Conservation (phyloP, 1,140 invertebrate species). For the Subanguina moxae region DNA sequence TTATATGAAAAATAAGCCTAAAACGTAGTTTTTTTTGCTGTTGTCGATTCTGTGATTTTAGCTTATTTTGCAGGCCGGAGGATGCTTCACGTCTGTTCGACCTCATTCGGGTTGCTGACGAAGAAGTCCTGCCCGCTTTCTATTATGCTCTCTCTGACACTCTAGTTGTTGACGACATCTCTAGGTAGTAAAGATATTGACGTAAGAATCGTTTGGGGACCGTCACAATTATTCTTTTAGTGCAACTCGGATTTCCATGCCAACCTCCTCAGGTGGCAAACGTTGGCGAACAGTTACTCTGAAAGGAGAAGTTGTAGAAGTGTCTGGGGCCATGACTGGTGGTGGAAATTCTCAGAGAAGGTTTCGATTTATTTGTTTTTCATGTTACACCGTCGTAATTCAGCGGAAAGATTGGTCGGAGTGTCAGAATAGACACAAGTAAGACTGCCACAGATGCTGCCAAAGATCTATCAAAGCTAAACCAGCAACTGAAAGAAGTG, state of each 20-base stretch:
- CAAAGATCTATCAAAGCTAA: slow-evolving; percentile 12
- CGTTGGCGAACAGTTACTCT: slow-evolving; percentile 84
- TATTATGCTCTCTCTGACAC: slow-evolving; percentile 84
- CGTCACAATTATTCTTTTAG: background rate
- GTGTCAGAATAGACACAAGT: slow-evolving; percentile 29
- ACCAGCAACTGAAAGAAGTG: slow-evolving; percentile 31
- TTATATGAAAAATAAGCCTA: slow-evolving; percentile 38
- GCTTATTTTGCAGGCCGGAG: slow-evolving; percentile 66
- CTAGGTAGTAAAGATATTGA: no score
- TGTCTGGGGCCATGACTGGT: slow-evolving; percentile 85
- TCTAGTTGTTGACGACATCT: slow-evolving; percentile 76
- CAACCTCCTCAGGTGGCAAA: slow-evolving; percentile 7
- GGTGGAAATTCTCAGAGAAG: slow-evolving; percentile 68
- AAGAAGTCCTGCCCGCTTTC: slow-evolving; percentile 73
- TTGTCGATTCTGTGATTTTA: background rate
- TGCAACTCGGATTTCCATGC: no score
- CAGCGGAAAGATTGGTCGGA: slow-evolving; percentile 37
- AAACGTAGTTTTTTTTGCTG: slow-evolving; percentile 47
- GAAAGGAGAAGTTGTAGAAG: slow-evolving; percentile 79
- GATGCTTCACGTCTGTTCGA: slow-evolving; percentile 83
- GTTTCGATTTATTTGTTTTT: no score
- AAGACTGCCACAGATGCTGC: background rate
- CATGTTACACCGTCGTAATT: no score
- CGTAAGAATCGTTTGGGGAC: slow-evolving; percentile 57
- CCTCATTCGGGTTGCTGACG: slow-evolving; percentile 71